Conservation (phyloP, 1,140 invertebrate genomes). For the Anastrepha obliqua region DNA sequence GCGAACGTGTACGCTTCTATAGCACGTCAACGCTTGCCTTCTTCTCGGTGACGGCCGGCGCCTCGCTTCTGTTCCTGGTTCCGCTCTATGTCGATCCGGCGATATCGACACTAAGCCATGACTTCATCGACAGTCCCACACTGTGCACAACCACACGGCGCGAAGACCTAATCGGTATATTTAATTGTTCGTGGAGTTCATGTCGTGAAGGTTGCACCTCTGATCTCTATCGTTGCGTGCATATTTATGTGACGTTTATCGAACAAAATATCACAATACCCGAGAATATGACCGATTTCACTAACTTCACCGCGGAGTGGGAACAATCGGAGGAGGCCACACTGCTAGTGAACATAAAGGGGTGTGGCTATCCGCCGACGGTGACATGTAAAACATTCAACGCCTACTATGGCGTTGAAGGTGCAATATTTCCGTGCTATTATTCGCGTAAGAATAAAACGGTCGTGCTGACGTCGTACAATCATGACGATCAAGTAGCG, state of each 20-base stretch:
- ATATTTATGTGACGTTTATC: slow-evolving; percentile 86
- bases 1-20: slow-evolving; percentile 86
- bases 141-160: slow-evolving; percentile 84
- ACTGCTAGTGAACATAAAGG: slow-evolving; percentile 86
- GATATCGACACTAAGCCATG: slow-evolving; percentile 89
- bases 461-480: slow-evolving; percentile 87
- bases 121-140: slow-evolving; percentile 87
- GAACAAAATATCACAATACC: slow-evolving; percentile 73
- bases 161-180: slow-evolving; percentile 85
- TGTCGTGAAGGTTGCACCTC: slow-evolving; percentile 92
- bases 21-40: slow-evolving; percentile 86
- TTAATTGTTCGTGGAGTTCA: slow-evolving; percentile 90
- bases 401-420: slow-evolving; percentile 83
- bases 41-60: slow-evolving; percentile 86
- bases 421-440: slow-evolving; percentile 87
- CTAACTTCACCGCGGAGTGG: slow-evolving; percentile 70
- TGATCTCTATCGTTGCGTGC: slow-evolving; percentile 89
- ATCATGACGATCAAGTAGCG: slow-evolving; percentile 84
- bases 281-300: slow-evolving; percentile 69
- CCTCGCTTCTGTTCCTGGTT: slow-evolving; percentile 88
- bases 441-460: slow-evolving; percentile 88
- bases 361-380: slow-evolving; percentile 91
- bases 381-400: slow-evolving; percentile 91
- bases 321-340: slow-evolving; percentile 79
- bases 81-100: slow-evolving; percentile 92